phyloP scores from a whole-genome alignment of 2,888 invertebrate genomes.

The Caenorhabditis sp. region DNA sequence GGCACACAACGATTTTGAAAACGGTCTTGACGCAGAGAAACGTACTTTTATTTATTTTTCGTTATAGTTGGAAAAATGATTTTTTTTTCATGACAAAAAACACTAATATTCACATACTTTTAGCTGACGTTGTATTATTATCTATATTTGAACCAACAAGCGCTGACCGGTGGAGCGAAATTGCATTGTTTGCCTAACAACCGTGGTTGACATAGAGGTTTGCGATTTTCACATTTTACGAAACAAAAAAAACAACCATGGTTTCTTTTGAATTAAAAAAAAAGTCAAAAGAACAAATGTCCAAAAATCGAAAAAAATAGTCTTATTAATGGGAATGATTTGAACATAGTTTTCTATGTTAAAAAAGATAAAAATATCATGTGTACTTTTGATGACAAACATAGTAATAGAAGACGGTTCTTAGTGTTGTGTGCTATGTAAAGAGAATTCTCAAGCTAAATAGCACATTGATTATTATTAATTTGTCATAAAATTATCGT shows the following conservation, averaged over 20 bases:
- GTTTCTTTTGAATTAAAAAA: no score
- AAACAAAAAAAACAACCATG: no score
- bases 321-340: not conserved
- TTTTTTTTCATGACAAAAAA: not conserved
- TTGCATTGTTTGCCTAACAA: not conserved
- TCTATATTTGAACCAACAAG: not conserved
- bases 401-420: no score
- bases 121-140: conserved; percentile 1
- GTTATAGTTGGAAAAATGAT: not conserved
- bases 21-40: not conserved
- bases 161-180: not conserved
- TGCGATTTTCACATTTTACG: not conserved
- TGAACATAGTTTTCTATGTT: not conserved
- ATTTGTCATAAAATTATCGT: no score
- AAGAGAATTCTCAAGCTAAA: no score
- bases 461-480: no score
- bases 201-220: not conserved
- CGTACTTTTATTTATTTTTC: not conserved
- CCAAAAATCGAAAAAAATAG: not conserved
- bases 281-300: not conserved
- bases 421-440: no score
- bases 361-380: not conserved
- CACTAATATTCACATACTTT: not conserved
- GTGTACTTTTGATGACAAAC: no score
- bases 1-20: not conserved